Percentiles rank a stretch among this genome's conserved stretches.
phyloP scores from a whole-genome alignment of 23 tunicate species.

The Oikopleura dioica region DNA sequence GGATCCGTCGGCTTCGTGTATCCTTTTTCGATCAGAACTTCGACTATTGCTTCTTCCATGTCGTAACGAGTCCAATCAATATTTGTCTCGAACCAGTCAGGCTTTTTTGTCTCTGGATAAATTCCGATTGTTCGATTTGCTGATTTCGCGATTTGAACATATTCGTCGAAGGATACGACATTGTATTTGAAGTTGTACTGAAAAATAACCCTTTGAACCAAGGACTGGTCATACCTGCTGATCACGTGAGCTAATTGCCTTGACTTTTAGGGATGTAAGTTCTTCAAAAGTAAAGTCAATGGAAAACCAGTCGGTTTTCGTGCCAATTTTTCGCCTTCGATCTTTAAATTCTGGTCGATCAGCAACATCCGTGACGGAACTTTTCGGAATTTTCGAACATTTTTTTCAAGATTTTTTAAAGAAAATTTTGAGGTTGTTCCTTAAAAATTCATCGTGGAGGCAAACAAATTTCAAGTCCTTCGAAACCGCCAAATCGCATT shows the following conservation, averaged over 20 bases:
- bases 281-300: slow-evolving; percentile 65
- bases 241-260: too few species aligned
- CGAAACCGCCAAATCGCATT: slow-evolving; percentile 63
- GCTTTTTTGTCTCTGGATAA: slow-evolving; percentile 69
- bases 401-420: too few species aligned
- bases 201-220: too few species aligned
- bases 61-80: neutral
- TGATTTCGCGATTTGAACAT: slow-evolving; percentile 36
- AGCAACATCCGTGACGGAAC: slow-evolving; percentile 29
- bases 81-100: slow-evolving; percentile 24
- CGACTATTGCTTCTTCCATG: slow-evolving; percentile 56
- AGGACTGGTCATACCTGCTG: too few species aligned
- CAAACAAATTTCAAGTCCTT: slow-evolving; percentile 54
- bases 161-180: slow-evolving; percentile 61
- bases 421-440: too few species aligned
- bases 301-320: slow-evolving; percentile 44
- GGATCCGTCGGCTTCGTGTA: slow-evolving; percentile 25
- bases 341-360: slow-evolving; percentile 25
- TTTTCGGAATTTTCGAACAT: too few species aligned
- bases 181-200: too few species aligned
- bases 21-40: slow-evolving; percentile 27
- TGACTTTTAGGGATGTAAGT: slow-evolving; percentile 18
- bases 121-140: slow-evolving; percentile 37
- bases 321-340: slow-evolving; percentile 1
- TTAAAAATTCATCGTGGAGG: slow-evolving; percentile 55